Conservation (phyloP, 2,797 vertebrate species). For the Oreonectes daqikongensis region DNA sequence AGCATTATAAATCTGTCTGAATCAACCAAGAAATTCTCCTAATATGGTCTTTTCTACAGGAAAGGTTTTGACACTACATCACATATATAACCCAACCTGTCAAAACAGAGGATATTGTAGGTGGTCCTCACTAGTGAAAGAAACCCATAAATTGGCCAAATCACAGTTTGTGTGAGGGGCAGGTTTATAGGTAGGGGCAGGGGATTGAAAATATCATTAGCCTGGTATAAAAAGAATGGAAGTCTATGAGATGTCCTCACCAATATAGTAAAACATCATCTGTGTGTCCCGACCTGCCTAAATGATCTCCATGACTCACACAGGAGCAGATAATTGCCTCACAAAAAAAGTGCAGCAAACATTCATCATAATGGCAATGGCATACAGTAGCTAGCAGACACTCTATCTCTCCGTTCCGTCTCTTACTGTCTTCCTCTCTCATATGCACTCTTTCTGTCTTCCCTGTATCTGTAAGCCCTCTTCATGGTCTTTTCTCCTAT, state of each 20-base stretch:
- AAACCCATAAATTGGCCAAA: not conserved
- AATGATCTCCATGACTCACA: conserved; percentile 72
- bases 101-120: not conserved
- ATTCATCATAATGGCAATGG: conserved; percentile 66
- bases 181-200: not conserved
- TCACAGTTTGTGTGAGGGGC: not conserved
- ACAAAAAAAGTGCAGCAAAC: conserved; percentile 74
- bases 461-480: conserved; percentile 11
- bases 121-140: not conserved
- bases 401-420: conserved; percentile 3
- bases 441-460: conserved; percentile 12
- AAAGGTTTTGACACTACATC: not conserved
- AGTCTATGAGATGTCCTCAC: not conserved
- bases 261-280: not conserved
- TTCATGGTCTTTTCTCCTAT: conserved; percentile 56
- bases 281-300: conserved; percentile 61
- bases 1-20: not conserved
- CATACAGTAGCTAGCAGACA: conserved; percentile 58
- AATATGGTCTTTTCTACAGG: not conserved
- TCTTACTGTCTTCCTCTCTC: conserved; percentile 25
- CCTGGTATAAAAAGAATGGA: not conserved
- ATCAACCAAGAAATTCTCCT: not conserved
- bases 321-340: conserved; percentile 70
- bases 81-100: not conserved
- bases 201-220: not conserved